Base-by-base conservation (phyloP, 2,888 invertebrate species). In the Petrophora chlorosata region DNA sequence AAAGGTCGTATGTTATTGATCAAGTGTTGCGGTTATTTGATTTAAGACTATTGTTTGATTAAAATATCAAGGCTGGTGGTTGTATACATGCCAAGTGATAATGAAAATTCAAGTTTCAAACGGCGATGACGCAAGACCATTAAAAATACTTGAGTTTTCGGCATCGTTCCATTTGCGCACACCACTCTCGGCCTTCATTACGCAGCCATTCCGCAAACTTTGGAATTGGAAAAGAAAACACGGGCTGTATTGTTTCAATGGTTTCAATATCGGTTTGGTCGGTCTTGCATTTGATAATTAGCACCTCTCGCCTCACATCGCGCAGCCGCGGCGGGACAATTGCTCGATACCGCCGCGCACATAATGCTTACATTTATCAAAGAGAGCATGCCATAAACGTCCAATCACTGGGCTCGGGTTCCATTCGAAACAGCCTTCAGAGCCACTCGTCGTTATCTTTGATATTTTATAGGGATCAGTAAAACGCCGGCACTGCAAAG, bases 61-160 rank as follows among this genome's bases (percentile, higher is more conserved):
- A 87, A 87, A 81, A 82, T 88, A 90, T 90, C 87, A 90, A 90
- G 89, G 89, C 82, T 89, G 77, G 69, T 77, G 80, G 82, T 80
- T 81, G 82, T 82, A 88, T 85, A 87, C 83, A 80, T 74, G 79
- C 78, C 78, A 87, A 82, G 90, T 89, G 90, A 90, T 89, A 90
- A 90, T 90, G 87, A 89, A 90, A 89, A 85, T 87, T 88, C 89
- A 90, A 89, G 90, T 90, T 89, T 88, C 83, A 84, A 88, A 79
- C 79, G 73, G 65, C 77, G 80, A 88, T 90, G 90, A 89, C 89
- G 90, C 86, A 90, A 90, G 82, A 83, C 88, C 86, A 87, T 89
- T 89, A 89, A 89, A 79, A 85, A 83, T 86, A 82, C 77, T 78
- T 77, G 81, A 82, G 73, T 88, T 88, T 90, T 89, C 86, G 90